Percentiles rank a stretch among this genome's conserved stretches.
Evolutionary conservation across 2,888 invertebrate genomes (phyloP).

Genomic region (Trisateles emortualis): DNA sequence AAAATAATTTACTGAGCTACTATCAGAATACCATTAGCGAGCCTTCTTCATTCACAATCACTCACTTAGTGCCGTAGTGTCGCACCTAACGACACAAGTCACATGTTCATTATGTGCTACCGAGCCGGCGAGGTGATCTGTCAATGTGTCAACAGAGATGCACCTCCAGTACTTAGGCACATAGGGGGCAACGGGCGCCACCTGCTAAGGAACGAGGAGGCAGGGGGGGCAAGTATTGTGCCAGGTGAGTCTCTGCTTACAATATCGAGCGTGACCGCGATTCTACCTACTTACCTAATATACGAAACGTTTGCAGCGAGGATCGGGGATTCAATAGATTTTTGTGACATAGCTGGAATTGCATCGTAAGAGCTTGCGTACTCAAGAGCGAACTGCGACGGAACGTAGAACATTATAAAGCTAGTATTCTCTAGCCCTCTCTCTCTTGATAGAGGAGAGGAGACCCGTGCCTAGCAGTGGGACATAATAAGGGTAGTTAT

Average conservation of each 20-base stretch:
- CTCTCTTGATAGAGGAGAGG: no score
- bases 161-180: constrained; percentile 10
- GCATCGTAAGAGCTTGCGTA: no score
- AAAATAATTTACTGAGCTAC: no score
- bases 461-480: no score
- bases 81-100: constrained; percentile 6
- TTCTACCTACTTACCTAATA: constrained; percentile 25
- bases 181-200: constrained; percentile 10
- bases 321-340: neutral
- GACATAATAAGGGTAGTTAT: no score
- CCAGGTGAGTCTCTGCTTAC: constrained; percentile 34
- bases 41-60: neutral
- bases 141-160: constrained; percentile 40
- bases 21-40: neutral
- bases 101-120: constrained; percentile 11
- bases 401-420: no score
- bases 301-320: constrained; percentile 8
- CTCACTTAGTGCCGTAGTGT: constrained; percentile 3
- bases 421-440: no score
- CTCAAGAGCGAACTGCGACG: no score
- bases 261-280: constrained; percentile 24
- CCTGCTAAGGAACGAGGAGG: constrained; percentile 8
- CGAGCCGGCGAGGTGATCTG: constrained; percentile 26
- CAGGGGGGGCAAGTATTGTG: constrained; percentile 3
- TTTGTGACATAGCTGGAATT: neutral